Base-by-base conservation (phyloP, 2,113 vertebrate genomes). In the Psittacula cyanocephala region DNA sequence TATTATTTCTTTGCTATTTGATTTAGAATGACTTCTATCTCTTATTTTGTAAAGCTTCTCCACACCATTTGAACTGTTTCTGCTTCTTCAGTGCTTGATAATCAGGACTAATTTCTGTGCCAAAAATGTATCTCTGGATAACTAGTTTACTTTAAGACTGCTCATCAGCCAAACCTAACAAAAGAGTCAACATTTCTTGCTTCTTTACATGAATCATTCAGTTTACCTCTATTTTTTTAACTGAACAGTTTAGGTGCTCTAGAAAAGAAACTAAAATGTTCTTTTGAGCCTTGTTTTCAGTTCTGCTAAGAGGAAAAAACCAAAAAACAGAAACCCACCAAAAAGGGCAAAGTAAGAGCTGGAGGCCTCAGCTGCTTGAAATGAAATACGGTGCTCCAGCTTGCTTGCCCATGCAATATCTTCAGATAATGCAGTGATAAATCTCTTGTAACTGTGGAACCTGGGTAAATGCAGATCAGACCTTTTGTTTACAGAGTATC, bases 391-490 rank as follows among this genome's bases (percentile, higher is more conserved):
- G 70, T 43, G 41, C 65, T 93, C n/a, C 39, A 68, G 43, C 49
- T 91, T 94, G 46, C 79, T 70, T 77, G 35, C 35, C 75, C 43
- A 16, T 74, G 44, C 68, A n/a, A 11, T 76, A 49, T 76, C 87
- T 85, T 91, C 52, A 91, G 53, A 72, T 81, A 87, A 71, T 52
- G 47, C 84, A 74, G 75, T 71, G 74, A 91, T 94, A 90, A 95
- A 93, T 89, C 74, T 95, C 28, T 18, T 24, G 24, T 92, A 91
- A 81, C 44, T 71, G 44, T 71, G 68, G 70, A 85, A 89, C 85
- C 65, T 96, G 55, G 49, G 44, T 91, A 87, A 96, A 96, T 96
- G 95, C 91, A 88, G 91, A 87, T 95, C 74, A 88, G 89, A 97
- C 67, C 93, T 95, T 96, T 96, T 96, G 86, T 96, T 94, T 96